Conservation (phyloP, 2,888 invertebrate species). For the Campoletis raptor region DNA sequence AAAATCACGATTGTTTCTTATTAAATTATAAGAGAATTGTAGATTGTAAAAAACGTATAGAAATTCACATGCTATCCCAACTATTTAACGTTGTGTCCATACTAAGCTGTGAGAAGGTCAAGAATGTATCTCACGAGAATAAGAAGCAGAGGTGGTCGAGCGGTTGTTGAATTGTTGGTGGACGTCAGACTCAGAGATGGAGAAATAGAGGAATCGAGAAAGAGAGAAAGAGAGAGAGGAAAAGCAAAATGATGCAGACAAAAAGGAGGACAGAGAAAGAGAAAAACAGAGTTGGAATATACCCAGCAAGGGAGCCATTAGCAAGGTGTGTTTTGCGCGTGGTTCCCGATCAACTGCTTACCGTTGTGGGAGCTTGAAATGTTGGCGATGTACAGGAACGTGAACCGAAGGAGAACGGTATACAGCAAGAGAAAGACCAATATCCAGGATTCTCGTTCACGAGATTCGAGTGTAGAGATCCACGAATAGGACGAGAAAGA, state of each 20-base stretch:
- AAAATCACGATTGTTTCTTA: neutral
- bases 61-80: neutral
- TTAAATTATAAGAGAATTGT: neutral
- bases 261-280: neutral
- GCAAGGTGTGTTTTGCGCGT: conserved; percentile 80
- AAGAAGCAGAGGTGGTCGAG: conserved; percentile 27
- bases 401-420: conserved; percentile 39
- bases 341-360: conserved; percentile 78
- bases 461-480: conserved; percentile 17
- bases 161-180: conserved; percentile 11
- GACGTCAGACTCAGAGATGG: conserved; percentile 1
- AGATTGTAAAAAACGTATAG: neutral
- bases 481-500: conserved; percentile 16
- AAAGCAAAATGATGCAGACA: conserved; percentile 24
- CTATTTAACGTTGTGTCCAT: neutral
- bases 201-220: conserved; percentile 40
- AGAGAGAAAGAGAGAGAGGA: conserved; percentile 19
- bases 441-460: conserved; percentile 33
- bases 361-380: conserved; percentile 56
- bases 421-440: conserved; percentile 43
- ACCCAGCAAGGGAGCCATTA: conserved; percentile 77
- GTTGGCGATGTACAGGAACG: conserved; percentile 56
- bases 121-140: conserved; percentile 48
- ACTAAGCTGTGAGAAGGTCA: conserved; percentile 9
- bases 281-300: conserved; percentile 68